Evolutionary conservation across 1,140 invertebrate species (phyloP), one percentile per base, ranked within the genome.

Genomic region (Philopotamus ludificatus): DNA sequence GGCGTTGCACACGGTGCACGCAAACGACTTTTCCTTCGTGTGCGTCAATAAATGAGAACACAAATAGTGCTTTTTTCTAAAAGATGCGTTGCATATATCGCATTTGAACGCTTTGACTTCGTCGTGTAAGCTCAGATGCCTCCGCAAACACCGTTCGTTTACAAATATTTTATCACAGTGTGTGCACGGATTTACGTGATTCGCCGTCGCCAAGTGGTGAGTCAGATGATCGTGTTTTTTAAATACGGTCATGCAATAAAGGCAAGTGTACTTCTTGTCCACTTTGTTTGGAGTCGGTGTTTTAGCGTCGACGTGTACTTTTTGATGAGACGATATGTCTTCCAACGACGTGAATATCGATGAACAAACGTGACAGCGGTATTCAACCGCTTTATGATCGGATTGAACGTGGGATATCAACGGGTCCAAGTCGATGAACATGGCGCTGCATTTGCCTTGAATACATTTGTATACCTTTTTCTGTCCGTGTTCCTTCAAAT

Each of bases 191-290:
- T 63, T 28, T 18, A 63, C 18, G 54, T 63, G 39, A 23, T 49
- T 16, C n/a, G 25, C 20, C 1, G 54, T 34, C n/a, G 61, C 61
- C 21, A 34, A n/a, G 71, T 90, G 88, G 68, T 89, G 85, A 49
- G 88, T 82, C 53, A 90, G 72, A 12, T 86, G 86, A 65, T 88
- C 86, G 12, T 84, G 76, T 66, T 85, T 87, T 8, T 84, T 82
- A 72, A 89, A 90, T 54, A 84, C 85, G 58, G 85, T 87, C 72
- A 86, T 83, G 72, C 88, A 90, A 63, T 73, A 81, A 77, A 51
- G 73, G 73, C 75, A 85, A 83, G 68, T 82, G 66, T 57, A 73
- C 45, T 67, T 63, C 53, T 66, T 71, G 58, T 16, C 15, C 61
- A 68, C 51, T 45, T 15, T 50, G 54, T 20, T 65, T 18, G 16